Evolutionary conservation across 2,113 vertebrate genomes (phyloP).

Genomic region (Bos javanicus): DNA sequence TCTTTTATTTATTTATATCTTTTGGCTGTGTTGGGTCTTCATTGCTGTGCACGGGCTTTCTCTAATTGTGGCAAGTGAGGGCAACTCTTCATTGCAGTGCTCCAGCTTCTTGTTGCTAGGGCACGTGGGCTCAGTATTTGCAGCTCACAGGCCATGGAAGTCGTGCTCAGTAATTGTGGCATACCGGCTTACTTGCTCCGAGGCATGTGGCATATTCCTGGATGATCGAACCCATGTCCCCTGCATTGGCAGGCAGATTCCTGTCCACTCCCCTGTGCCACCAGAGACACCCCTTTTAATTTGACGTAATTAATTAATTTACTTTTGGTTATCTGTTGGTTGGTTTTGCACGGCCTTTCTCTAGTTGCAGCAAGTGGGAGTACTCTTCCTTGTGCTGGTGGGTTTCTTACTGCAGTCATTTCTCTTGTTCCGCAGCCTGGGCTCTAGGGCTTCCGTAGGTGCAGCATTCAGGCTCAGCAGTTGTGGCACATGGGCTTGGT

Average conservation of each 20-base stretch:
- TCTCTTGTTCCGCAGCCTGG: background rate
- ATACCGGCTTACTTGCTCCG: background rate
- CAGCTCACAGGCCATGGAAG: background rate
- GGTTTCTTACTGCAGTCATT: background rate
- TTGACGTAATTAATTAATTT: background rate
- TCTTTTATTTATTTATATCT: background rate
- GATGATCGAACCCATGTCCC: background rate
- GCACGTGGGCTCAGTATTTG: background rate
- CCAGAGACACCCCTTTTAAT: background rate
- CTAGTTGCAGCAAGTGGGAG: background rate
- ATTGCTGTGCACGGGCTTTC: background rate
- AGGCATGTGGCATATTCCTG: background rate
- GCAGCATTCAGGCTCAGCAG: background rate
- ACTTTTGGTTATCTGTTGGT: background rate
- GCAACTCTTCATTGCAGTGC: background rate
- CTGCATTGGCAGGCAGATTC: background rate
- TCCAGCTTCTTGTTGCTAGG: background rate
- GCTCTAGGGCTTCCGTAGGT: background rate
- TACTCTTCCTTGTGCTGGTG: background rate
- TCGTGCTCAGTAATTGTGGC: background rate
- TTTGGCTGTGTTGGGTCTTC: background rate
- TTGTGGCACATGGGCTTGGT: background rate
- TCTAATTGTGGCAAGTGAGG: background rate
- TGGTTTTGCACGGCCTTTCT: background rate
- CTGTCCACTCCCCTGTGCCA: background rate